Evolutionary conservation across 1,140 invertebrate genomes (phyloP), one percentile per base, ranked within the genome.

Genomic region (Trichonephila clavata): DNA sequence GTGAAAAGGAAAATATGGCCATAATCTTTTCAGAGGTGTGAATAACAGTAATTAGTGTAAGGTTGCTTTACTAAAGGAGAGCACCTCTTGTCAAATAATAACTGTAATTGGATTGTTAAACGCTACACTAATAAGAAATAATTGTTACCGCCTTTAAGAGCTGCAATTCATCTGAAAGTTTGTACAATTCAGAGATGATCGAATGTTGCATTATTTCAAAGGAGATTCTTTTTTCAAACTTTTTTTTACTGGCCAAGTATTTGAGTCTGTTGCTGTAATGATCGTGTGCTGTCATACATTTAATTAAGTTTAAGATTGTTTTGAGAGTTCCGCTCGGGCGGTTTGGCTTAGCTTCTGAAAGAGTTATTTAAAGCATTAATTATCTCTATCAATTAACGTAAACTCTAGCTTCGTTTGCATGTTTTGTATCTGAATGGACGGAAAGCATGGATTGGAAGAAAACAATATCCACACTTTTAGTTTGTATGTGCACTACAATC

Each of bases 101-200:
- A 91, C 90, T 63, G 90, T 91, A 81, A 91, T 91, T 83, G 68
- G 50, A 91, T 91, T 81, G 71, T 91, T 91, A 91, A 83, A 91
- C 80, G 90, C 83, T 77, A 84, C 59, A 60, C 77, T 91, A 91
- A 91, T 91, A 91, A 91, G 90, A 91, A 91, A 59, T 91, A 91
- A 91, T 91, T 91, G 90, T 83, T 91, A 91, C 90, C 39, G 50
- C 43, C 57, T 91, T 91, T 91, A 83, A 91, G 43, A 83, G 80
- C 71, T 57, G 81, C 50, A 83, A 83, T 83, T 83, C 81, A 83
- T 83, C 81, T 50, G 43, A 83, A 83, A 83, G 81, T 83, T 83
- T 59, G 81, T 43, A 59, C 81, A 20, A 77, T 77, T 77, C 71
- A 39, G 14, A 2, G 32, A 27, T 77, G 27, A 77, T 77, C 71